Evolutionary conservation across 2,888 invertebrate species (phyloP).

Genomic region (Habrosyne pyritoides): DNA sequence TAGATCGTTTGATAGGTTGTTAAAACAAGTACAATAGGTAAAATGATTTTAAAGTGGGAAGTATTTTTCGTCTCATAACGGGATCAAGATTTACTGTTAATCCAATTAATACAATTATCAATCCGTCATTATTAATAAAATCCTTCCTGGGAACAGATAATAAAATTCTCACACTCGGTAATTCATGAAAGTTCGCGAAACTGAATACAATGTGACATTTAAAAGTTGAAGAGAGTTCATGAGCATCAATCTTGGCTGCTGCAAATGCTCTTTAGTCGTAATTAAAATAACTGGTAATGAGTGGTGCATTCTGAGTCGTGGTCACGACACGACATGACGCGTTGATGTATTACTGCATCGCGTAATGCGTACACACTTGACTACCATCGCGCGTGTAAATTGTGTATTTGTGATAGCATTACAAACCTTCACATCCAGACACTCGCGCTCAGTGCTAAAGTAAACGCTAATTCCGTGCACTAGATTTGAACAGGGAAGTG

Average conservation of each 20-base stretch:
- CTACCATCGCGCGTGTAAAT: not conserved
- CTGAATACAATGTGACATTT: constrained; percentile 21
- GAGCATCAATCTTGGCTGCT: constrained; percentile 29
- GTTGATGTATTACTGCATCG: constrained; percentile 5
- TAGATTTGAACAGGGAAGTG: constrained; percentile 35
- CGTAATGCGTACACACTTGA: not conserved
- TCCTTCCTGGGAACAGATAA: not conserved
- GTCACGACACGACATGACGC: constrained; percentile 35
- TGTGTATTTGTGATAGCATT: not conserved
- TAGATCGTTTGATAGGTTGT: no score
- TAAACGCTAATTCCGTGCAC: constrained; percentile 2
- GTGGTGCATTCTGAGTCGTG: constrained; percentile 56
- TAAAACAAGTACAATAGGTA: no score
- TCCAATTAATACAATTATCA: not conserved
- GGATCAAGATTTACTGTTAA: not conserved
- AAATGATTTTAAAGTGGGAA: no score
- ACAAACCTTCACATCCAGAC: not conserved
- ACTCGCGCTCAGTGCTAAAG: constrained; percentile 5
- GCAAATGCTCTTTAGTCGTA: constrained; percentile 41
- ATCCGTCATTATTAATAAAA: not conserved
- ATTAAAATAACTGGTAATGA: constrained; percentile 71
- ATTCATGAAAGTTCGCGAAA: constrained; percentile 12
- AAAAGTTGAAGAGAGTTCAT: constrained; percentile 27
- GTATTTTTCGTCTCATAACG: not conserved
- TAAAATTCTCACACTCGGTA: not conserved